Conservation (phyloP, 2,113 vertebrate species). For the Cacatua alba region DNA sequence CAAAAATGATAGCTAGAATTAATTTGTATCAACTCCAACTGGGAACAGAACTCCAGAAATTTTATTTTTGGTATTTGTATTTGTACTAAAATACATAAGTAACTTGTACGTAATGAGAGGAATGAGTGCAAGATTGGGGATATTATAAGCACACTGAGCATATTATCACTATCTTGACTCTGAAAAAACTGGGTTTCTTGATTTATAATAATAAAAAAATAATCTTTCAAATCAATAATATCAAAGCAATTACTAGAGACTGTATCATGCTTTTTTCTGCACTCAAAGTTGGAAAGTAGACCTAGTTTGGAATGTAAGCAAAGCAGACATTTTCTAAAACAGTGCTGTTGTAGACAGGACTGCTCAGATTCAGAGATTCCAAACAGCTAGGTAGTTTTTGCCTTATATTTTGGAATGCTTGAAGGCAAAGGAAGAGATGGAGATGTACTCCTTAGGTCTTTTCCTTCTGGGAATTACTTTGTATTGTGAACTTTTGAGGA, state of each 20-base stretch:
- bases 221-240: background rate
- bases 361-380: background rate
- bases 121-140: background rate
- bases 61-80: background rate
- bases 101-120: background rate
- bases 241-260: background rate
- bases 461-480: background rate
- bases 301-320: background rate
- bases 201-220: background rate
- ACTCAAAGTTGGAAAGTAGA: background rate
- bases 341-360: background rate
- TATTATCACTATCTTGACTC: background rate
- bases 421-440: background rate
- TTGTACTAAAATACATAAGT: background rate
- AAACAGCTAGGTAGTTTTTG: background rate
- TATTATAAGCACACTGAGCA: background rate
- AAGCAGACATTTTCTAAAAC: background rate
- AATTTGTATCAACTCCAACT: background rate
- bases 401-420: background rate
- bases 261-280: background rate
- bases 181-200: background rate
- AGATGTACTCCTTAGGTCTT: background rate
- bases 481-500: background rate
- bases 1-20: background rate
- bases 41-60: background rate